phyloP scores from a whole-genome alignment of 1,140 invertebrate genomes.

The Leptopilina clavipes region DNA sequence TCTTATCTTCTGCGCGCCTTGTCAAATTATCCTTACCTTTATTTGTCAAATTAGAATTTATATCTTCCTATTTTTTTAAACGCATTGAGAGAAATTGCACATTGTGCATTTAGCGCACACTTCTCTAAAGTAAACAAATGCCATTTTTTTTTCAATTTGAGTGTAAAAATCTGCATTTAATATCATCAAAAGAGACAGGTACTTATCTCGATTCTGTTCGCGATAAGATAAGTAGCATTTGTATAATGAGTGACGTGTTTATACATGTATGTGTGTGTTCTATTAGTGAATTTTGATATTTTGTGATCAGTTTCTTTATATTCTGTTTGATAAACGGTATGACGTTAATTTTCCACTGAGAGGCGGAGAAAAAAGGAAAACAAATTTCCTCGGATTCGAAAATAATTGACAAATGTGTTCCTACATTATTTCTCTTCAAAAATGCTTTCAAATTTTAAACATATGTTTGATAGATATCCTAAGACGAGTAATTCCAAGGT shows the following conservation, averaged over 20 bases:
- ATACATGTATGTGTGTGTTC: not conserved
- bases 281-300: constrained; percentile 13
- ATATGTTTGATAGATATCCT: constrained; percentile 5
- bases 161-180: constrained; percentile 11
- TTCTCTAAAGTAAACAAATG: constrained; percentile 3
- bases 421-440: not conserved
- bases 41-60: no score
- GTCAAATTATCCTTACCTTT: no score
- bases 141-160: not conserved
- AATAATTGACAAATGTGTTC: not conserved
- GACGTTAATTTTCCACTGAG: not conserved
- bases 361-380: not conserved
- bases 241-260: not conserved
- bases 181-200: not conserved
- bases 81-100: no score
- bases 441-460: not conserved
- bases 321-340: not conserved
- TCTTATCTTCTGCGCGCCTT: no score
- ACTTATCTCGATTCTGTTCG: constrained; percentile 23
- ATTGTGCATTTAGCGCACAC: no score
- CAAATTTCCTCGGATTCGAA: not conserved
- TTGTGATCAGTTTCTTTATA: not conserved
- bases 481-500: constrained; percentile 12
- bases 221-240: constrained; percentile 30
- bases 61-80: no score